phyloP scores from a whole-genome alignment of 2,113 vertebrate genomes.

The Otolemur garnettii region DNA sequence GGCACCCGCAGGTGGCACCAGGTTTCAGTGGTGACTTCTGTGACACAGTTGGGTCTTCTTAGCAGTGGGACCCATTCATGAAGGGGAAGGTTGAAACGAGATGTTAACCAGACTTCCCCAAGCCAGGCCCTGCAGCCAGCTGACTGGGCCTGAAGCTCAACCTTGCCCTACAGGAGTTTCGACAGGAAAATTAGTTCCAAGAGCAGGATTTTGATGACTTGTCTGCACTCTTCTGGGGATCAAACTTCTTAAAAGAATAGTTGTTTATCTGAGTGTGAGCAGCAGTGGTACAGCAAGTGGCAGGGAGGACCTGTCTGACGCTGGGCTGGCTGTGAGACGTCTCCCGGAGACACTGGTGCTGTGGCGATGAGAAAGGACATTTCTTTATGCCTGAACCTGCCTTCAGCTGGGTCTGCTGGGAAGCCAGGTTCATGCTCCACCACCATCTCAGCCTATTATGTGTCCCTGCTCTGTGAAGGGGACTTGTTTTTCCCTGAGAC shows the following conservation, averaged over 20 bases:
- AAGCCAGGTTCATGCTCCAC: too few relatives aligned
- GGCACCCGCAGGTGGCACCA: background rate
- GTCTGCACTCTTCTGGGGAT: background rate
- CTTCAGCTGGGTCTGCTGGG: background rate
- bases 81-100: background rate
- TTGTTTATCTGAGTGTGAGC: background rate
- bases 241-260: background rate
- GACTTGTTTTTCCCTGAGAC: background rate
- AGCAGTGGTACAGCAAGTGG: background rate
- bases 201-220: background rate
- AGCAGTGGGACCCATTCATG: background rate
- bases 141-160: background rate
- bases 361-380: rapidly evolving
- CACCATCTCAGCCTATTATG: rapidly evolving
- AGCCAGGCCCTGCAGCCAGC: background rate
- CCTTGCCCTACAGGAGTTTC: too few relatives aligned
- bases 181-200: background rate
- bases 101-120: background rate
- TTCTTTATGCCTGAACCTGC: background rate
- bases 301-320: background rate
- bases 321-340: rapidly evolving
- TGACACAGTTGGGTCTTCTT: background rate
- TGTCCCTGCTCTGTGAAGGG: background rate
- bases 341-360: too few relatives aligned
- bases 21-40: background rate